phyloP scores from a whole-genome alignment of 2,113 vertebrate genomes.

The Acinonyx jubatus region DNA sequence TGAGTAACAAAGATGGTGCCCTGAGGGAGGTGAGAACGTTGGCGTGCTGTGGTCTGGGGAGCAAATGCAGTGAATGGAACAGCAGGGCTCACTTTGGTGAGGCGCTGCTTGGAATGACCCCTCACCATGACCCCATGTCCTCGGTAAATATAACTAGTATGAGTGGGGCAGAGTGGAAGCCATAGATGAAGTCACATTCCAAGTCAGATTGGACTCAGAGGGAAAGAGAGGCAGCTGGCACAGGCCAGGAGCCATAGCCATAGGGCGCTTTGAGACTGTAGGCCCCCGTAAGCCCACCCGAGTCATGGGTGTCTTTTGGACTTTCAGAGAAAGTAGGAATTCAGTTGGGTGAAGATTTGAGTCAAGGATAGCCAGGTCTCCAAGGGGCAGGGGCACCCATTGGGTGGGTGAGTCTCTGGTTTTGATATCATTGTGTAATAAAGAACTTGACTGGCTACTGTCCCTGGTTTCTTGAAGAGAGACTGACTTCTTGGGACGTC shows the following conservation, averaged over 20 bases:
- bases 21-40: rapidly evolving
- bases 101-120: rapidly evolving
- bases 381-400: rapidly evolving
- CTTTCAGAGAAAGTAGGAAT: not conserved
- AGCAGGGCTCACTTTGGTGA: rapidly evolving
- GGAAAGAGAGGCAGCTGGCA: not conserved
- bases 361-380: not conserved
- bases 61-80: rapidly evolving
- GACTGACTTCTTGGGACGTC: not conserved
- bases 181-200: rapidly evolving
- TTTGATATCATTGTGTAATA: not conserved
- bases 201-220: not conserved
- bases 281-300: not conserved
- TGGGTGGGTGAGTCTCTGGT: not conserved
- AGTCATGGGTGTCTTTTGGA: not conserved
- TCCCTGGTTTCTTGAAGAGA: not conserved
- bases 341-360: not conserved
- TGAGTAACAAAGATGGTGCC: not conserved
- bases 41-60: rapidly evolving
- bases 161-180: not conserved
- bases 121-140: rapidly evolving
- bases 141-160: not conserved
- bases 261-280: rapidly evolving
- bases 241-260: not conserved
- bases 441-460: not conserved